phyloP scores from a whole-genome alignment of 2,797 vertebrate genomes.

The Arnoldichthys spilopterus region DNA sequence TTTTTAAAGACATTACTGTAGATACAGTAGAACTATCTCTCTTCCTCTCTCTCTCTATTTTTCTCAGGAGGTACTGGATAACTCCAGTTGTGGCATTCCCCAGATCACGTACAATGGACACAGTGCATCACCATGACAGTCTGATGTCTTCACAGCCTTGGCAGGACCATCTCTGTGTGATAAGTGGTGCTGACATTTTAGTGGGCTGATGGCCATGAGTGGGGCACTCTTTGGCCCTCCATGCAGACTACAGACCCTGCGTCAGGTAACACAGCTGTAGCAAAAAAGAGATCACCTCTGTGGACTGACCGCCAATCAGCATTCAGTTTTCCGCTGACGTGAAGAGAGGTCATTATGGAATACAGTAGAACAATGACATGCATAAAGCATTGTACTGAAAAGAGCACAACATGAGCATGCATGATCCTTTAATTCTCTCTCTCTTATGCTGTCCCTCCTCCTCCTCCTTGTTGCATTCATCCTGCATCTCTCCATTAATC shows the following conservation, averaged over 20 bases:
- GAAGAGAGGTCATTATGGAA: conserved; percentile 46
- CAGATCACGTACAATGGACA: conserved; percentile 92
- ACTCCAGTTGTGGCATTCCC: conserved; percentile 90
- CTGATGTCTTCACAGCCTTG: conserved; percentile 1
- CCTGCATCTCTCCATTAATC: conserved; percentile 47
- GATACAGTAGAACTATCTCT: too few relatives aligned
- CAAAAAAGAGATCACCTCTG: conserved; percentile 28
- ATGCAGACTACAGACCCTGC: conserved; percentile 8
- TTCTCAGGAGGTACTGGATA: conserved; percentile 91
- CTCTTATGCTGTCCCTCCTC: conserved; percentile 26
- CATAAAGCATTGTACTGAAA: conserved; percentile 50
- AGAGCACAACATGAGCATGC: conserved; percentile 67
- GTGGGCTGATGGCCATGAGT: background rate
- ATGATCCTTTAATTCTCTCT: conserved; percentile 23
- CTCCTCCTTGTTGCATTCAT: conserved; percentile 28
- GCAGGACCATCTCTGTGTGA: conserved; percentile 1
- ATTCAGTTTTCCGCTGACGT: conserved; percentile 55
- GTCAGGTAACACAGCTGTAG: conserved; percentile 33
- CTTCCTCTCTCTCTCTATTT: conserved; percentile 12
- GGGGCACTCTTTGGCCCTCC: background rate
- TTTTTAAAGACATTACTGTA: too few relatives aligned
- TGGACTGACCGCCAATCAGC: conserved; percentile 41
- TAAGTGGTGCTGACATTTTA: background rate
- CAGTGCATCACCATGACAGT: conserved; percentile 72
- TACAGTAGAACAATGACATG: conserved; percentile 49